Conservation (phyloP, 2,888 invertebrate species). For the Allacma fusca region DNA sequence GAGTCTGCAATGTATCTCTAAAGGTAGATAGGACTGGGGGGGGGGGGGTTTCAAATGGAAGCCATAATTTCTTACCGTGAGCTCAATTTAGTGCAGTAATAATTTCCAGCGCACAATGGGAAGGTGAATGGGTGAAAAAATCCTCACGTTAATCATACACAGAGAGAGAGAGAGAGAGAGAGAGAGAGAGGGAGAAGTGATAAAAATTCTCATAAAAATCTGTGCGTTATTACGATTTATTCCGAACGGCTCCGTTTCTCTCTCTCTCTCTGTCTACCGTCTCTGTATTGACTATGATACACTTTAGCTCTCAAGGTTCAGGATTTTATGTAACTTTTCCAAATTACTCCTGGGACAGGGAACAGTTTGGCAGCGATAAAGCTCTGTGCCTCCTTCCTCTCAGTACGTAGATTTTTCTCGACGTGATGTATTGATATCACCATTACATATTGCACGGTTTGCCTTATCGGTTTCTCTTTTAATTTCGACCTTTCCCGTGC, state of each 20-base stretch:
- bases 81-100: too few relatives aligned
- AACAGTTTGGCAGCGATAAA: not conserved
- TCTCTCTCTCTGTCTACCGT: not conserved
- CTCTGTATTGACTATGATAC: too few relatives aligned
- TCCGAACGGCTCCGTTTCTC: not conserved
- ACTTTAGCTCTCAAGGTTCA: too few relatives aligned
- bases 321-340: not conserved
- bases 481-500: not conserved
- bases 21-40: too few relatives aligned
- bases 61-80: too few relatives aligned
- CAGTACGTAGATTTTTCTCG: not conserved
- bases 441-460: not conserved
- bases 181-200: not conserved
- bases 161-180: too few relatives aligned
- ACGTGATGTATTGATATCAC: not conserved
- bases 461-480: not conserved
- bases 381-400: not conserved
- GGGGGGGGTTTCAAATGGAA: too few relatives aligned
- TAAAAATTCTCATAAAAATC: slow-evolving; percentile 11
- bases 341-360: slow-evolving; percentile 3
- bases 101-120: too few relatives aligned
- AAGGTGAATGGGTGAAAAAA: too few relatives aligned
- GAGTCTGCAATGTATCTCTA: too few relatives aligned
- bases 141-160: too few relatives aligned
- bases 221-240: slow-evolving; percentile 12